phyloP scores from a whole-genome alignment of 2,888 invertebrate genomes.

The Glaucopsyche alexis region DNA sequence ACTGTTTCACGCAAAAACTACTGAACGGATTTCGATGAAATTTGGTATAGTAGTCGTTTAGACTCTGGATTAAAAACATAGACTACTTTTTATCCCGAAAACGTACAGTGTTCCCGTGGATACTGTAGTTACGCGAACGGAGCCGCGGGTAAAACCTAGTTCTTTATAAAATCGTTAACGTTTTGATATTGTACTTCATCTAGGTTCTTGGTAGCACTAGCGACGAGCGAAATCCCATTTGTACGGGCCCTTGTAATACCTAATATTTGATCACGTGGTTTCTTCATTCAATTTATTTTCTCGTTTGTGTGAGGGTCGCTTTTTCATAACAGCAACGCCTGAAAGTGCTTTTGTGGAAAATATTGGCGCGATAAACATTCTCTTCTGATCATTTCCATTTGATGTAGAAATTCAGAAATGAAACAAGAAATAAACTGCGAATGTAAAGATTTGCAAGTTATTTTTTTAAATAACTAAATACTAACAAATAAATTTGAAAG shows the following conservation, averaged over 20 bases:
- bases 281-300: slow-evolving; percentile 17
- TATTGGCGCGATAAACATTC: slow-evolving; percentile 4
- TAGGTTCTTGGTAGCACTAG: background rate
- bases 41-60: too few relatives aligned
- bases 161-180: background rate
- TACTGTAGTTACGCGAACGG: too few relatives aligned
- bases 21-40: too few relatives aligned
- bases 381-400: background rate
- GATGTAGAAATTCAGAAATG: background rate
- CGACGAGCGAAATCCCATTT: background rate
- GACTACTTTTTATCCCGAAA: too few relatives aligned
- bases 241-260: background rate
- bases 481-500: too few relatives aligned
- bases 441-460: background rate
- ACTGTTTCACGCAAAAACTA: too few relatives aligned
- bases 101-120: too few relatives aligned
- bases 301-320: slow-evolving; percentile 3
- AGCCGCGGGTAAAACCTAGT: too few relatives aligned
- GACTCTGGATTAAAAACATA: too few relatives aligned
- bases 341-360: slow-evolving; percentile 10
- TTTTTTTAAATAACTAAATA: too few relatives aligned
- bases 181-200: background rate
- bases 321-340: slow-evolving; percentile 11
- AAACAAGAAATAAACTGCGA: background rate
- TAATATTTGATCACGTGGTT: slow-evolving; percentile 1